Evolutionary conservation across 2,888 invertebrate genomes (phyloP).

Genomic region (Drosophila birchii): DNA sequence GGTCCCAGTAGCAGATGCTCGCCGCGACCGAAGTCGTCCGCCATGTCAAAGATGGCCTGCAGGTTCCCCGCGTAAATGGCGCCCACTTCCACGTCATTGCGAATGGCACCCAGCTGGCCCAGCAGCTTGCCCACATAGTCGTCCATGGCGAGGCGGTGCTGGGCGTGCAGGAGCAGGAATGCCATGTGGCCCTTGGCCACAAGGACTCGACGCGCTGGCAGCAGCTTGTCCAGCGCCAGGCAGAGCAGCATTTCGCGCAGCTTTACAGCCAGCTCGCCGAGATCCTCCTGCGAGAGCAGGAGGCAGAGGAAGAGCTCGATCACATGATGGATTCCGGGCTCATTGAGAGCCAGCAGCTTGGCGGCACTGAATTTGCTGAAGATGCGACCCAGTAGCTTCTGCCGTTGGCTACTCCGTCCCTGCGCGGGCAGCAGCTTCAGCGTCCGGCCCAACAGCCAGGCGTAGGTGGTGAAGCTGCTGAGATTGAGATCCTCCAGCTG

Average conservation of each 20-base stretch:
- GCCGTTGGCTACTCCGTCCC: conserved; percentile 70
- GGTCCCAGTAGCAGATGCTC: conserved; percentile 81
- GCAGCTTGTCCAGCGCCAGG: conserved; percentile 82
- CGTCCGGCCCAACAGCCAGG: conserved; percentile 85
- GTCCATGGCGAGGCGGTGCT: conserved; percentile 80
- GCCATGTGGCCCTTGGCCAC: conserved; percentile 84
- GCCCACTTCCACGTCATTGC: conserved; percentile 77
- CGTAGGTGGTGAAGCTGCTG: conserved; percentile 86
- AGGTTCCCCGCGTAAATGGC: conserved; percentile 78
- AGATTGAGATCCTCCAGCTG: conserved; percentile 81
- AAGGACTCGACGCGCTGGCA: conserved; percentile 76
- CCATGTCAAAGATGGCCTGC: conserved; percentile 74
- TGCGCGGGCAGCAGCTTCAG: conserved; percentile 63
- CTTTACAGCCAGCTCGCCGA: conserved; percentile 80
- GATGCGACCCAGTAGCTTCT: conserved; percentile 86
- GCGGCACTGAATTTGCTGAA: conserved; percentile 87
- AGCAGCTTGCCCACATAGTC: conserved; percentile 82
- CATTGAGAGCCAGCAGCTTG: conserved; percentile 86
- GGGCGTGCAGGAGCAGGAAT: conserved; percentile 82
- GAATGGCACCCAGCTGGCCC: conserved; percentile 72
- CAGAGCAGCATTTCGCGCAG: conserved; percentile 83
- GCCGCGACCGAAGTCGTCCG: conserved; percentile 79
- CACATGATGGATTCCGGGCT: conserved; percentile 86
- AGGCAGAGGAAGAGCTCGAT: conserved; percentile 84
- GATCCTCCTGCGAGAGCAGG: conserved; percentile 73